Conservation (phyloP, 2,888 invertebrate species). For the Yponomeuta sedellus region DNA sequence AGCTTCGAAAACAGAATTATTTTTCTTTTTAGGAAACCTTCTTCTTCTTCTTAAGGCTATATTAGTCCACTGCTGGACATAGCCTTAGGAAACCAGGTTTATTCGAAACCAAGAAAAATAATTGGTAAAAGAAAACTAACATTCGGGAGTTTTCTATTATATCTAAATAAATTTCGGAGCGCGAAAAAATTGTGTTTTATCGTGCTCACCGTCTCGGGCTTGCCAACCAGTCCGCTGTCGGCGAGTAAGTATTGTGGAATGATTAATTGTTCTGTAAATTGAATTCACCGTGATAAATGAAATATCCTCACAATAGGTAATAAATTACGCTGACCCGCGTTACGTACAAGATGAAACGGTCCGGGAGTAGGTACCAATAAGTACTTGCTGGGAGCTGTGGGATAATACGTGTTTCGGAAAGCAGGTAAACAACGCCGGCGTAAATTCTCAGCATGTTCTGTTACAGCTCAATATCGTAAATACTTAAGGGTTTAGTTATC, state of each 20-base stretch:
- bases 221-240: conserved; percentile 61
- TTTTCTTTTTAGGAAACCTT: too few species aligned
- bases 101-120: too few species aligned
- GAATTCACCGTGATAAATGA: conserved; percentile 76
- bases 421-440: not conserved
- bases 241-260: conserved; percentile 72
- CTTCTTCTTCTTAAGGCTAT: too few species aligned
- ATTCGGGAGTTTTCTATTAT: not conserved
- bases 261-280: conserved; percentile 76
- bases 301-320: conserved; percentile 76
- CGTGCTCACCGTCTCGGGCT: conserved; percentile 35
- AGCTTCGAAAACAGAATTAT: too few species aligned
- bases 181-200: conserved; percentile 29
- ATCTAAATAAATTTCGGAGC: not conserved
- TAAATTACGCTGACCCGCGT: conserved; percentile 72
- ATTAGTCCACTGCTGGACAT: too few species aligned
- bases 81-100: too few species aligned
- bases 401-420: conserved; percentile 3
- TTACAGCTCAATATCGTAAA: not conserved
- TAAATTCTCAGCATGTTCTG: not conserved
- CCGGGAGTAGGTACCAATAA: conserved; percentile 56
- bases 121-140: too few species aligned
- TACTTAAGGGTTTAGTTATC: too few species aligned
- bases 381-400: conserved; percentile 42
- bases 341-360: conserved; percentile 34